Evolutionary conservation across 2,797 vertebrate species (phyloP).

Genomic region (Potorous gilbertii): DNA sequence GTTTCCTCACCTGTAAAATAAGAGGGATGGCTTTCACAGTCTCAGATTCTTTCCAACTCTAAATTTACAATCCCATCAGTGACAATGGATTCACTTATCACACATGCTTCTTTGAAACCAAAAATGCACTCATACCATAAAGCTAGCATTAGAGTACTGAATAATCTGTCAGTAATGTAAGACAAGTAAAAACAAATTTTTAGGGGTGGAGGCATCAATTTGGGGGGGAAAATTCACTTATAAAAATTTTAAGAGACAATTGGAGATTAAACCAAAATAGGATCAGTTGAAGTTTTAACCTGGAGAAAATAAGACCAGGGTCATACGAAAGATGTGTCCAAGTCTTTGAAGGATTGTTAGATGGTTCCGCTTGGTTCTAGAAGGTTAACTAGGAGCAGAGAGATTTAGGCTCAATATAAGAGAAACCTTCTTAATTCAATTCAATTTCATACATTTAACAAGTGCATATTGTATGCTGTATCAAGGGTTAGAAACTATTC

Average conservation of each 20-base stretch:
- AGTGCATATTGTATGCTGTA: not conserved
- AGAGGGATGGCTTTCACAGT: not conserved
- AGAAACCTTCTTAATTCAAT: not conserved
- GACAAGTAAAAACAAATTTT: too few relatives aligned
- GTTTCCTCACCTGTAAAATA: not conserved
- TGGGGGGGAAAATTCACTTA: not conserved
- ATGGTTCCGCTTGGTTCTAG: not conserved
- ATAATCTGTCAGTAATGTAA: too few relatives aligned
- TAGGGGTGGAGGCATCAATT: not conserved
- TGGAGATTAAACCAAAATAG: not conserved
- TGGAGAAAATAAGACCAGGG: not conserved
- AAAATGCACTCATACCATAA: not conserved
- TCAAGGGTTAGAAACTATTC: not conserved
- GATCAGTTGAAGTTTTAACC: not conserved
- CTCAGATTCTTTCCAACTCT: too few relatives aligned
- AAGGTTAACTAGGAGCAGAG: not conserved
- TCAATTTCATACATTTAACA: not conserved
- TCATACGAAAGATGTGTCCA: not conserved
- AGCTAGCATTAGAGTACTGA: not conserved
- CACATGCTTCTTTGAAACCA: not conserved
- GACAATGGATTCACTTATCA: not conserved
- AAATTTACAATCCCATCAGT: not conserved
- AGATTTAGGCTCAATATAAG: not conserved
- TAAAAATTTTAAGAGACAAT: not conserved
- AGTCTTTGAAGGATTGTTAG: not conserved